Evolutionary conservation across 2,888 invertebrate species (phyloP).

Genomic region (Amiota minor): DNA sequence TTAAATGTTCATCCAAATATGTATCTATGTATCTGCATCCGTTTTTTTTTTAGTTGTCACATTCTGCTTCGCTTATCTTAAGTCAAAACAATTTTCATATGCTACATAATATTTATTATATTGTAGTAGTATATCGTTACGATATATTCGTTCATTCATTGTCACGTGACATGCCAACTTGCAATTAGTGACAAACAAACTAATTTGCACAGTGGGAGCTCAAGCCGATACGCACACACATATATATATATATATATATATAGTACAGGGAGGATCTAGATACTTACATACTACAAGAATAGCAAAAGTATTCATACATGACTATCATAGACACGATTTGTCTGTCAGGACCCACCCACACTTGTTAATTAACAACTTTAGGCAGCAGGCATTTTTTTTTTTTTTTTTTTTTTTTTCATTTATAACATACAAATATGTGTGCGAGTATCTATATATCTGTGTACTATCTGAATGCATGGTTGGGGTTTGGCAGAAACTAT

Average conservation of each 20-base stretch:
- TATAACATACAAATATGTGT: no score
- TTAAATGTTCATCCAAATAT: conserved; percentile 32
- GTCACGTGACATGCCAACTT: conserved; percentile 66
- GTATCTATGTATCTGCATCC: conserved; percentile 18
- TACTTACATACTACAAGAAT: no score
- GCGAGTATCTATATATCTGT: no score
- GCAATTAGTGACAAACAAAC: conserved; percentile 72
- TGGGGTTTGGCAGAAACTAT: conserved; percentile 8
- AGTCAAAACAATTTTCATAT: conserved; percentile 72
- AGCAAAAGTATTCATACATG: no score
- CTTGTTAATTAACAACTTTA: conserved; percentile 57
- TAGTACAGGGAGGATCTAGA: neutral
- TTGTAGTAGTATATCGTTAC: no score
- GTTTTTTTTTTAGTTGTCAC: conserved; percentile 40
- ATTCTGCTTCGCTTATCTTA: conserved; percentile 68
- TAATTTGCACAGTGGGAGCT: conserved; percentile 69
- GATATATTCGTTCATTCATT: conserved; percentile 63
- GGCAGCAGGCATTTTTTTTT: neutral
- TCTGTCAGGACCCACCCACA: conserved; percentile 52
- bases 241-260: conserved; percentile 39
- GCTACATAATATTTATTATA: conserved; percentile 45
- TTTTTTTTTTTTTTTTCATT: neutral
- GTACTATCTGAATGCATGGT: no score
- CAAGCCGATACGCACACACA: conserved; percentile 16
- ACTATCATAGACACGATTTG: neutral